Evolutionary conservation across 2,113 vertebrate species (phyloP), one percentile per base, ranked within the genome.

Genomic region (Neoarius graeffei): DNA sequence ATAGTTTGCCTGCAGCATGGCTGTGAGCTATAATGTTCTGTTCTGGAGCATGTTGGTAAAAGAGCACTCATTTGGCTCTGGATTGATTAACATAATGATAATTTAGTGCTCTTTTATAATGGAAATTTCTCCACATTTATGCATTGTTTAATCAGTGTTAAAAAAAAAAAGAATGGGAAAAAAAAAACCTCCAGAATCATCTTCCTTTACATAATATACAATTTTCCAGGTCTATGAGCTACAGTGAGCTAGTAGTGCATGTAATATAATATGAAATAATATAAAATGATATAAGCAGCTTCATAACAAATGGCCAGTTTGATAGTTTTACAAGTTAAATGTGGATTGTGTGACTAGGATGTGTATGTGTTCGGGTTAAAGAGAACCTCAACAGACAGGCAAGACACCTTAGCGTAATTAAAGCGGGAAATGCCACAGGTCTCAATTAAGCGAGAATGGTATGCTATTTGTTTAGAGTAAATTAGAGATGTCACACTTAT

Each of bases 21-120:
- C 86, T 94, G 94, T 91, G 92, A 92, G 93, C 93, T 94, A 93
- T 94, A 95, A 94, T 95, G 94, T 94, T 95, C 91, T 93, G 91
- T 94, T 94, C 94, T 94, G 93, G 93, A 93, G 88, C 87, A 89
- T 94, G 93, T 95, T 94, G 93, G 94, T 94, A 93, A 94, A 95
- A 95, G 93, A 94, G 93, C 74, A 92, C 93, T 94, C 93, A 93
- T 95, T 95, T 94, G 93, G 90, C 92, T 90, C 93, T 91, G 91
- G 93, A 93, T 93, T 94, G 93, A 95, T 96, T 95, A 95, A 94
- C 92, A 90, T 90, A 87, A 90, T 90, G 82, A 89, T 90, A 89
- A 90, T 90, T 90, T 87, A 69, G 87, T 84, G 88, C 86, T 90
- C 85, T 81, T 89, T 84, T 80, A 87, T 87, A 90, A 90, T 89